Evolutionary conservation across 2,888 invertebrate species (phyloP), one percentile per base, ranked within the genome.

Genomic region (Phytoseiulus persimilis): DNA sequence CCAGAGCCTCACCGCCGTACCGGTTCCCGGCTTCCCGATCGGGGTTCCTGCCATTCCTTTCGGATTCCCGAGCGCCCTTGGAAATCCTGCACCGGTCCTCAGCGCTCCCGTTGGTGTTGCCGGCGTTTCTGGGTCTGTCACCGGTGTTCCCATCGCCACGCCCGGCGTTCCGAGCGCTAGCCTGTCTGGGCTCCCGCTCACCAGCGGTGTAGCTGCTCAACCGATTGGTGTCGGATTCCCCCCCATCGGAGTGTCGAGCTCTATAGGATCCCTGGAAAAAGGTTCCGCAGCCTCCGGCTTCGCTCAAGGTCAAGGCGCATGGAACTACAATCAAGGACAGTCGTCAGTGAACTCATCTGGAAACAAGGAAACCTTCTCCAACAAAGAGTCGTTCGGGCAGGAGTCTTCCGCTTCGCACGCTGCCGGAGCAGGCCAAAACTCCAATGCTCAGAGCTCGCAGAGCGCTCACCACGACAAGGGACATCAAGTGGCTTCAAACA

Each of bases 291-390:
- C 31, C 18, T 83, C 83, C 31, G 83, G 83, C 14, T 33, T 32
- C 83, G 83, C 83, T 33, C 83, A 83, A 33, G 83, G 83, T 83
- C 83, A 83, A 83, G 83, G 83, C 14, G 9, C 83, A 31, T 83
- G 33, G 32, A 32, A 31, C 32, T 83, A 83, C 83, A 83, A 83
- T 31, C 83, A 31, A 33, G 83, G 83, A 31, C 83, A 83, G 31
- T 83, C 83, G 31, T 83, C 83, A 32, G 83, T 83, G 33, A 83
- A 83, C 31, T 83, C 83, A 11, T 83, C 83, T 33, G 83, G 83
- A 31, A 83, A 83, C 83, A 83, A 83, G 31, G 83, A 83, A 83
- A 83, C 14, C 2, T 83, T 83, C 28, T 32, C 83, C 18, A 83
- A 83, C 31, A 83, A 83, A 33, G 83, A 83, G 33, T 83, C 83